A percentile compares a stretch with the other conserved stretches of the same genome.
Evolutionary conservation across 2,113 vertebrate genomes (phyloP).

Genomic region (Austrofundulus limnaeus): DNA sequence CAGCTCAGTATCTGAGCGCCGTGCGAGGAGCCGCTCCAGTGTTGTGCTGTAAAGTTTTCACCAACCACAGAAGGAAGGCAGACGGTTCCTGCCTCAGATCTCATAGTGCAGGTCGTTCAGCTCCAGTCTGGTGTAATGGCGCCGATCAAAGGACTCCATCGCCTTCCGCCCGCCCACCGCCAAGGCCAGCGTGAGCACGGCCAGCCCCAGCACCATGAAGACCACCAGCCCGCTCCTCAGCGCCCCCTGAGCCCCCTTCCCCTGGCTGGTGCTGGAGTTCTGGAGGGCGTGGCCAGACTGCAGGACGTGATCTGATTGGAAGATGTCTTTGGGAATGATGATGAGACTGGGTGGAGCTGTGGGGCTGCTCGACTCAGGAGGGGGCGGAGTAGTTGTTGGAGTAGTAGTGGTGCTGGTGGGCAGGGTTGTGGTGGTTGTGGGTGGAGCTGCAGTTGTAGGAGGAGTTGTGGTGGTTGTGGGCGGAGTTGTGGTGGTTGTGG

Average conservation of each 20-base stretch:
- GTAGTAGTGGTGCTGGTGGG: background rate
- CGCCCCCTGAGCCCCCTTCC: conserved; percentile 28
- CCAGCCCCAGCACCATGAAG: conserved; percentile 71
- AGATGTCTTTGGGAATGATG: conserved; percentile 46
- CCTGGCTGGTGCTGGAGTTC: conserved; percentile 13
- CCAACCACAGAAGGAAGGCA: background rate
- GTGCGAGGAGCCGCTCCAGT: background rate
- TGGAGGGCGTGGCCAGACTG: conserved; percentile 24
- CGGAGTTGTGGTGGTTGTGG: background rate
- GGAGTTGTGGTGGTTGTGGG: conserved; percentile 6
- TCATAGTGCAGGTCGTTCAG: conserved; percentile 83
- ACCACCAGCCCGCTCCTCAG: conserved; percentile 73
- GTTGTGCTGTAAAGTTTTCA: background rate
- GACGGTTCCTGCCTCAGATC: conserved; percentile 52
- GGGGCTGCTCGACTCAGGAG: too few relatives aligned
- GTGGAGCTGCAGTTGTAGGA: too few relatives aligned
- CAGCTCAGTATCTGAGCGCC: background rate
- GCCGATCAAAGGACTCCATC: conserved; percentile 80
- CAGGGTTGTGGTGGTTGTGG: too few relatives aligned
- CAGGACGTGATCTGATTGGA: conserved; percentile 20
- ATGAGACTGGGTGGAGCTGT: conserved; percentile 24
- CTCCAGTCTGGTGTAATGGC: conserved; percentile 82
- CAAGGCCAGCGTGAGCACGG: conserved; percentile 66
- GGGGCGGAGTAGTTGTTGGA: background rate
- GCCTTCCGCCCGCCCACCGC: conserved; percentile 75